A percentile compares a stretch with the other conserved stretches of the same genome.
Evolutionary conservation across 2,888 invertebrate genomes (phyloP).

Genomic region (Quadriops clusia): DNA sequence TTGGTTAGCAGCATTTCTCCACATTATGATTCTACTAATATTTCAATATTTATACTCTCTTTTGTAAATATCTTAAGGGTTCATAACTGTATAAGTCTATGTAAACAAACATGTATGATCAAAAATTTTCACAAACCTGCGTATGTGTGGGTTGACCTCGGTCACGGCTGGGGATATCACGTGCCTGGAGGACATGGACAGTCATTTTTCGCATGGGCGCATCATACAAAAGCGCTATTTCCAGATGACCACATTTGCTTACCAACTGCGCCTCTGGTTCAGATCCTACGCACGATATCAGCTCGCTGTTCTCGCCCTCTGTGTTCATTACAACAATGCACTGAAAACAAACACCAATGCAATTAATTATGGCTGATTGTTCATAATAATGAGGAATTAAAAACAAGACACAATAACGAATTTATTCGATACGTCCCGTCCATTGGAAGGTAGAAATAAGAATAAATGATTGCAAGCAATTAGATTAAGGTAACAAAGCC

Average conservation of each 20-base stretch:
- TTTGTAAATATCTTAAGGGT: too few relatives aligned
- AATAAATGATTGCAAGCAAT: too few relatives aligned
- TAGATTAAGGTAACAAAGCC: too few relatives aligned
- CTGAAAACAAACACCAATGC: constrained; percentile 23
- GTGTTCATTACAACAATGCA: constrained; percentile 42
- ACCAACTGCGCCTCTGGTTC: constrained; percentile 38
- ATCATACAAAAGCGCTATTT: constrained; percentile 81
- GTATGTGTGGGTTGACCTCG: constrained; percentile 56
- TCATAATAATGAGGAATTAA: constrained; percentile 1
- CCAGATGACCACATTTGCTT: constrained; percentile 65
- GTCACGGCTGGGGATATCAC: constrained; percentile 62
- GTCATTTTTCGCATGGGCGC: constrained; percentile 87
- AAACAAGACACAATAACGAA: too few relatives aligned
- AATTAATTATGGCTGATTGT: background rate
- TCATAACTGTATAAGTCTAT: too few relatives aligned
- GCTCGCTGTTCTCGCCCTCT: constrained; percentile 27
- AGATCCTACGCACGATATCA: constrained; percentile 28
- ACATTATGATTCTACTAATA: too few relatives aligned
- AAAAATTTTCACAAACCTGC: constrained; percentile 40
- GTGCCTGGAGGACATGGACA: constrained; percentile 80
- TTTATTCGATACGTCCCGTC: too few relatives aligned
- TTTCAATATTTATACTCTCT: too few relatives aligned
- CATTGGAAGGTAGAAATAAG: too few relatives aligned
- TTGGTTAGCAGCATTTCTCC: too few relatives aligned
- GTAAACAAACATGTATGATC: background rate